Evolutionary conservation across 2,797 vertebrate species (phyloP).

Genomic region (Serranus cabrilla): DNA sequence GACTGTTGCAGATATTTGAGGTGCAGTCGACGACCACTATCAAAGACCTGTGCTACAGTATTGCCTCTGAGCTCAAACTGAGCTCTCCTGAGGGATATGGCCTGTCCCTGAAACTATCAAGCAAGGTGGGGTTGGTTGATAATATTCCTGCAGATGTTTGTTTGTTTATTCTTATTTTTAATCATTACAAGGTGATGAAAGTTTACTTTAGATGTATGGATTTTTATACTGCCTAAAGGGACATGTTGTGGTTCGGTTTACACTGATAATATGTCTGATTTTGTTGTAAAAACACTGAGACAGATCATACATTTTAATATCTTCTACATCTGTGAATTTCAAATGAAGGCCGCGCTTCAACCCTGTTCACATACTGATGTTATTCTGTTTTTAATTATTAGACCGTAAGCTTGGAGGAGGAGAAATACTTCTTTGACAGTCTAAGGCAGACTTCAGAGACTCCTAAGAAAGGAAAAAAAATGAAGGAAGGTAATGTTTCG

Average conservation of each 20-base stretch:
- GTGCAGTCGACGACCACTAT: conserved; percentile 89
- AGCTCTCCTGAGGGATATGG: conserved; percentile 91
- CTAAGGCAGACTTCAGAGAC: conserved; percentile 87
- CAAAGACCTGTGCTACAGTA: conserved; percentile 85
- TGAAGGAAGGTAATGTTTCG: conserved; percentile 87
- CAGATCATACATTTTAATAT: not conserved
- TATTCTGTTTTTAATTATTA: conserved; percentile 60
- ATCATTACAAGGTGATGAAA: too few relatives aligned
- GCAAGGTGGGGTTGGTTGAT: conserved; percentile 87
- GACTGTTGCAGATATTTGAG: conserved; percentile 85
- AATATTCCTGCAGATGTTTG: not conserved
- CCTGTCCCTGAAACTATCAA: conserved; percentile 92
- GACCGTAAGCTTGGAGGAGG: conserved; percentile 90
- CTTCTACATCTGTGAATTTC: not conserved
- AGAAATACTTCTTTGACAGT: conserved; percentile 95
- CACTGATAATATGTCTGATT: not conserved
- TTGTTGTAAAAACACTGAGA: not conserved
- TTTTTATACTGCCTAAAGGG: too few relatives aligned
- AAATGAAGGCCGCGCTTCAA: too few relatives aligned
- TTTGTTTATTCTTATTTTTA: too few relatives aligned
- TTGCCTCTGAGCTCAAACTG: conserved; percentile 85
- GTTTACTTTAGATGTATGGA: too few relatives aligned
- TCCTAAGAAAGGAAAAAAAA: conserved; percentile 87
- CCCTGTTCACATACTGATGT: not conserved
- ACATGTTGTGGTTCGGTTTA: conserved; percentile 1